phyloP scores from a whole-genome alignment of 1,140 invertebrate genomes.

The Nebria ingens region DNA sequence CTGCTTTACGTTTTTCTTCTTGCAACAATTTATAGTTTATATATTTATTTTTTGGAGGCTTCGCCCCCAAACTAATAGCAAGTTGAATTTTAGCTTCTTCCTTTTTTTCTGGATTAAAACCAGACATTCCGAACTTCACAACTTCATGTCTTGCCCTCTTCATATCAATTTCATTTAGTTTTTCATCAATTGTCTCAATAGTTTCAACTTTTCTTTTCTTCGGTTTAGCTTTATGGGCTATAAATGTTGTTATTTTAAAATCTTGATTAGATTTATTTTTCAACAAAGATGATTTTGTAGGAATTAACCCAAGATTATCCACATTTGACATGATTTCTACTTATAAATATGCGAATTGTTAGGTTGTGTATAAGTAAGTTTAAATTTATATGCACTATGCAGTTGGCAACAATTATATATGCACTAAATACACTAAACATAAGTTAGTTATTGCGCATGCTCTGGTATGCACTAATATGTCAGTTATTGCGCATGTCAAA shows the following conservation, averaged over 20 bases:
- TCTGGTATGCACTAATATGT: not conserved
- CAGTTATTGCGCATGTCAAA: slow-evolving; percentile 2
- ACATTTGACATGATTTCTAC: not conserved
- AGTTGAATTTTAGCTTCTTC: slow-evolving; percentile 46
- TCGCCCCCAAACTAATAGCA: slow-evolving; percentile 50
- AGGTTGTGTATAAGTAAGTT: too few species aligned
- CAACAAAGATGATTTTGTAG: slow-evolving; percentile 42
- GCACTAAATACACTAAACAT: too few species aligned
- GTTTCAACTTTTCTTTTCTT: slow-evolving; percentile 20
- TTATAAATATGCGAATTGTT: too few species aligned
- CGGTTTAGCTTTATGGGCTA: slow-evolving; percentile 39
- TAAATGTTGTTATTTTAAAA: slow-evolving; percentile 39
- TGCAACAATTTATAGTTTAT: slow-evolving; percentile 48
- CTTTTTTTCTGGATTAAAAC: slow-evolving; percentile 43
- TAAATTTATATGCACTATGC: too few species aligned
- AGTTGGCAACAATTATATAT: too few species aligned
- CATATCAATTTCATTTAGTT: slow-evolving; percentile 42
- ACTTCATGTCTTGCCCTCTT: slow-evolving; percentile 48
- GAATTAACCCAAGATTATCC: slow-evolving; percentile 30
- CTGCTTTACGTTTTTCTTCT: slow-evolving; percentile 32
- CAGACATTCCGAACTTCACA: slow-evolving; percentile 52
- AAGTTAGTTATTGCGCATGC: not conserved
- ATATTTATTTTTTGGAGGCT: slow-evolving; percentile 42
- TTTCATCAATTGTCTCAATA: slow-evolving; percentile 13
- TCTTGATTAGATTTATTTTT: slow-evolving; percentile 35